Percentiles rank a stretch among this genome's conserved stretches.
These are phyloP conservation scores for Meteorus sp. DNA, from an alignment of 1,140 invertebrate species.

Conservation along the genomic window DNA sequence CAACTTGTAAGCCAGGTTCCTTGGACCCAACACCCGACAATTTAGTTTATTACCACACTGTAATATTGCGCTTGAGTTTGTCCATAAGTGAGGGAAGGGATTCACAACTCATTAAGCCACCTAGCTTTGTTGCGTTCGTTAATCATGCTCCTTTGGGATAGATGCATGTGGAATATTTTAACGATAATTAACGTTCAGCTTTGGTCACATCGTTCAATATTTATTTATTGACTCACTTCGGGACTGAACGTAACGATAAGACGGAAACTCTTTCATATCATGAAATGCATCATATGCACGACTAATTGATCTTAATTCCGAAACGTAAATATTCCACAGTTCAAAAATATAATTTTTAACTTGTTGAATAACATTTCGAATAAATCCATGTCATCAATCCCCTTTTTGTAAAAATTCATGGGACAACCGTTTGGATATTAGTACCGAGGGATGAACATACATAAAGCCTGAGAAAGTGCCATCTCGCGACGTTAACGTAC, in stretches of 20 bases:
- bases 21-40: conserved; percentile 35
- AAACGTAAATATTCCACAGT: no score
- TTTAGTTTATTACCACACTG: conserved; percentile 59
- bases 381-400: neutral
- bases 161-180: no score
- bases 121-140: no score
- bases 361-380: neutral
- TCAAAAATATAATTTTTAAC: neutral
- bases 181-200: no score
- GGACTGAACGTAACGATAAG: no score
- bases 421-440: neutral
- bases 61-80: conserved; percentile 52
- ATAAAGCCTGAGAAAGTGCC: conserved; percentile 8
- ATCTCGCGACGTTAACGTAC: conserved; percentile 42
- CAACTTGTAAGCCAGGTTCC: conserved; percentile 52
- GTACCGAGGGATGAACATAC: neutral
- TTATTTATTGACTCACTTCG: no score
- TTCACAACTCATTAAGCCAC: conserved; percentile 51
- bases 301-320: no score
- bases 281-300: no score
- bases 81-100: conserved; percentile 19
- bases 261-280: no score
- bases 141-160: no score
- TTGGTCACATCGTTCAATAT: no score
- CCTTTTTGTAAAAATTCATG: neutral